Percentiles rank a stretch among this genome's conserved stretches.
These are phyloP conservation scores for Chloromyia formosa DNA, from an alignment of 2,888 invertebrate species.

Conservation along the genomic window DNA sequence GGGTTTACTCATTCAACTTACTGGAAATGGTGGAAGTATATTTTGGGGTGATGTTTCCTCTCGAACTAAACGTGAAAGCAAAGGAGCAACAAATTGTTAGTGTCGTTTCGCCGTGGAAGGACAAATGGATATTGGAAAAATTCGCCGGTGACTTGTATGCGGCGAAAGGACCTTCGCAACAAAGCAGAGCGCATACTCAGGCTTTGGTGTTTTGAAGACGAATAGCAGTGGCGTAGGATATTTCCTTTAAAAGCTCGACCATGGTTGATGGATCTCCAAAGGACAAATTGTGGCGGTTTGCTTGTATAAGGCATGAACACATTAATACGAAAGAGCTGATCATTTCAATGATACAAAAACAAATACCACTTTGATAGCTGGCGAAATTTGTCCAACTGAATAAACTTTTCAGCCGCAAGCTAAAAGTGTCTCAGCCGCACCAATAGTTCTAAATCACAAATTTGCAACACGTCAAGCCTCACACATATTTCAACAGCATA, in stretches of 20 bases:
- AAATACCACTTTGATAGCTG: too few relatives aligned
- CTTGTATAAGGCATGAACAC: too few relatives aligned
- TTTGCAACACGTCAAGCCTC: too few relatives aligned
- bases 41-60: not conserved
- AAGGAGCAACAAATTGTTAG: slow-evolving; percentile 22
- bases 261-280: too few relatives aligned
- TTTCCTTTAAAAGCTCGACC: not conserved
- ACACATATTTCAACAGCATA: too few relatives aligned
- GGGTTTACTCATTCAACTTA: slow-evolving; percentile 14
- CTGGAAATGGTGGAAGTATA: slow-evolving; percentile 32
- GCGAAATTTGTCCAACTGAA: too few relatives aligned
- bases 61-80: not conserved
- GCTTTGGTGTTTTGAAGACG: not conserved
- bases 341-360: too few relatives aligned
- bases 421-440: too few relatives aligned
- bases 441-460: too few relatives aligned
- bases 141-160: slow-evolving; percentile 9
- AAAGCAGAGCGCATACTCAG: not conserved
- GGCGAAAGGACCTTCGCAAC: not conserved
- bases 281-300: too few relatives aligned
- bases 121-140: not conserved
- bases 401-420: too few relatives aligned
- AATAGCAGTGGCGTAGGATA: not conserved
- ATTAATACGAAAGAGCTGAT: too few relatives aligned
- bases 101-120: not conserved